Evolutionary conservation across 2,797 vertebrate species (phyloP).

Genomic region (Kryptolebias ocellatus): DNA sequence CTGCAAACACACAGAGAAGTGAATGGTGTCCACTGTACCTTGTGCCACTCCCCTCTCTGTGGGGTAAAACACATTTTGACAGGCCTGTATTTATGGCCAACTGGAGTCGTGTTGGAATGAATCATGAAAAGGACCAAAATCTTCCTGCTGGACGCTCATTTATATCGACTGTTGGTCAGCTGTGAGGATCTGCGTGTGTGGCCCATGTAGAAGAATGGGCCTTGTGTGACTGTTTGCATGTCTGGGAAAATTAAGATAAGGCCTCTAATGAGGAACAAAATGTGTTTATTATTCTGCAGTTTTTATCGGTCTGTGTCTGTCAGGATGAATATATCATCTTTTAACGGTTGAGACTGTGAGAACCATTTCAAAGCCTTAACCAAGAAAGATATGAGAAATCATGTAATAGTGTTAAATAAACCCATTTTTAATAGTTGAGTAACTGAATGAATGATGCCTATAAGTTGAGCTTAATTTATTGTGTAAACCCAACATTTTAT

Average conservation of each 20-base stretch:
- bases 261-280: slow-evolving; percentile 53
- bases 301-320: slow-evolving; percentile 47
- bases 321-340: slow-evolving; percentile 4
- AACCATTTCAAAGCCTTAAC: background rate
- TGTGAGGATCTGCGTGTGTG: slow-evolving; percentile 69
- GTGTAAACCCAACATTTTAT: too few species aligned
- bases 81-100: slow-evolving; percentile 77
- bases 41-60: slow-evolving; percentile 72
- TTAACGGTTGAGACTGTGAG: slow-evolving; percentile 13
- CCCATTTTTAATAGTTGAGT: too few species aligned
- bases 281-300: slow-evolving; percentile 32
- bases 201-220: slow-evolving; percentile 45
- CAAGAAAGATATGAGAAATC: background rate
- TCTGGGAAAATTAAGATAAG: slow-evolving; percentile 57
- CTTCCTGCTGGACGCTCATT: slow-evolving; percentile 68
- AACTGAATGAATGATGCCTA: too few species aligned
- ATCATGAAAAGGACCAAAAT: slow-evolving; percentile 75
- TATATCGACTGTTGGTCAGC: slow-evolving; percentile 68
- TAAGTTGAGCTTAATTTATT: too few species aligned
- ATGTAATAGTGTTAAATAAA: too few species aligned
- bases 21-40: slow-evolving; percentile 81
- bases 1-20: slow-evolving; percentile 72
- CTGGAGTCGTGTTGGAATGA: slow-evolving; percentile 70
- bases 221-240: slow-evolving; percentile 43
- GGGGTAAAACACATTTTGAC: slow-evolving; percentile 75